These are phyloP conservation scores for Conus canariensis DNA, from an alignment of 2,888 invertebrate species.

Conservation along the genomic window DNA sequence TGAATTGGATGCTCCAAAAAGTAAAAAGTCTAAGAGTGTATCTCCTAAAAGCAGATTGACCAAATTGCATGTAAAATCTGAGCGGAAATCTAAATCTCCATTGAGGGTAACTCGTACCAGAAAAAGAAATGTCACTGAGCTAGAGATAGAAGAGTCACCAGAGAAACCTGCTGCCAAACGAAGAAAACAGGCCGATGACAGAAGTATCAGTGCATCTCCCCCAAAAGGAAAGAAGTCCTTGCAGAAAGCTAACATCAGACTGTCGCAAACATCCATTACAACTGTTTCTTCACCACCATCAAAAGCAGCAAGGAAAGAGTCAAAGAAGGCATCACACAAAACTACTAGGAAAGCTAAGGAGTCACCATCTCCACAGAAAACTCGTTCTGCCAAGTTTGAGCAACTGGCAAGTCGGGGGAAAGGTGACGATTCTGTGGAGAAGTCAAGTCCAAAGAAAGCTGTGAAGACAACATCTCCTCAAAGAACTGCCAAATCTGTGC, in stretches of 20 bases:
- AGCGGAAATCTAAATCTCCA: constrained; percentile 19
- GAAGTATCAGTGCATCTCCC: background rate
- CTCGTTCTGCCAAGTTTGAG: background rate
- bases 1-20: background rate
- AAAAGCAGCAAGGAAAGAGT: background rate
- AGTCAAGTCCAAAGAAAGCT: background rate
- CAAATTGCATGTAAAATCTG: background rate
- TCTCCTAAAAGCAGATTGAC: background rate
- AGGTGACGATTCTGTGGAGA: too few species aligned
- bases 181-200: background rate
- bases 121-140: constrained; percentile 30
- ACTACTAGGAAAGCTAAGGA: constrained; percentile 9
- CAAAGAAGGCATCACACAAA: background rate
- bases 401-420: background rate
- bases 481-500: background rate
- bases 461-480: background rate
- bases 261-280: background rate
- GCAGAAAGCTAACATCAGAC: background rate
- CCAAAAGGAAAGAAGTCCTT: background rate
- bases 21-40: background rate
- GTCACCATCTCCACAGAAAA: background rate
- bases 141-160: constrained; percentile 28
- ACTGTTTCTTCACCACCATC: background rate
- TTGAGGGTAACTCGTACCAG: background rate
- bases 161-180: constrained; percentile 28